Percentiles rank a stretch among this genome's conserved stretches.
These are phyloP conservation scores for Melanophora roralis DNA, from an alignment of 2,888 invertebrate genomes.

Conservation along the genomic window DNA sequence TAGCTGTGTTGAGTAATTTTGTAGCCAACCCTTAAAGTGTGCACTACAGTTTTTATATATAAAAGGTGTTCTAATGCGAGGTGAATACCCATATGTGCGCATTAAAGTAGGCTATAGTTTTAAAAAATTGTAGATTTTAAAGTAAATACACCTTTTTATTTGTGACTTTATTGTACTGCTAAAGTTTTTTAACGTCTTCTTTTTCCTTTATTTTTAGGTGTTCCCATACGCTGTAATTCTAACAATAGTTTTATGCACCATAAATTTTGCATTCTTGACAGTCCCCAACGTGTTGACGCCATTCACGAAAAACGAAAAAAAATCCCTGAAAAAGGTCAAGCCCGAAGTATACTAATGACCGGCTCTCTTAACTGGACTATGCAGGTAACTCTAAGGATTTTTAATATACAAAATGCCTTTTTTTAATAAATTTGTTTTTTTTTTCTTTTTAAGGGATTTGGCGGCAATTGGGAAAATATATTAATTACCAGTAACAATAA, in stretches of 20 bases:
- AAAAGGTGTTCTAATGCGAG: too few relatives aligned
- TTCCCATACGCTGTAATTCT: constrained; percentile 68
- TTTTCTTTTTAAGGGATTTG: constrained; percentile 67
- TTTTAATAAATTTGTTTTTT: neutral
- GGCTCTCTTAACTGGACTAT: constrained; percentile 74
- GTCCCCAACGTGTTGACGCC: constrained; percentile 62
- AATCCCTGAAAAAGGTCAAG: constrained; percentile 37
- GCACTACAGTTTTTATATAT: neutral
- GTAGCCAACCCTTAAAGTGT: neutral
- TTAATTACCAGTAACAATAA: constrained; percentile 68
- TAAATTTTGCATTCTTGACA: constrained; percentile 74
- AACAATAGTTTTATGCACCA: constrained; percentile 73
- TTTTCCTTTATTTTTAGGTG: constrained; percentile 65
- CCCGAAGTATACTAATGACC: constrained; percentile 64
- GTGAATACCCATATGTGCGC: neutral
- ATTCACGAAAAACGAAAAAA: constrained; percentile 52
- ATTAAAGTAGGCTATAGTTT: neutral
- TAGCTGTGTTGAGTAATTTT: neutral
- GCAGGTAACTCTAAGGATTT: constrained; percentile 61
- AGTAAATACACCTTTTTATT: neutral
- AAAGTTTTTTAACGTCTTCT: neutral
- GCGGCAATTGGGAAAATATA: constrained; percentile 74
- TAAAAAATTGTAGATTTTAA: neutral
- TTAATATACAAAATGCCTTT: too few relatives aligned
- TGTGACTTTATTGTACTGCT: neutral